Percentiles rank a stretch among this genome's conserved stretches.
These are phyloP conservation scores for Stegostoma tigrinum DNA, from an alignment of 2,113 vertebrate species.

Conservation along the genomic window DNA sequence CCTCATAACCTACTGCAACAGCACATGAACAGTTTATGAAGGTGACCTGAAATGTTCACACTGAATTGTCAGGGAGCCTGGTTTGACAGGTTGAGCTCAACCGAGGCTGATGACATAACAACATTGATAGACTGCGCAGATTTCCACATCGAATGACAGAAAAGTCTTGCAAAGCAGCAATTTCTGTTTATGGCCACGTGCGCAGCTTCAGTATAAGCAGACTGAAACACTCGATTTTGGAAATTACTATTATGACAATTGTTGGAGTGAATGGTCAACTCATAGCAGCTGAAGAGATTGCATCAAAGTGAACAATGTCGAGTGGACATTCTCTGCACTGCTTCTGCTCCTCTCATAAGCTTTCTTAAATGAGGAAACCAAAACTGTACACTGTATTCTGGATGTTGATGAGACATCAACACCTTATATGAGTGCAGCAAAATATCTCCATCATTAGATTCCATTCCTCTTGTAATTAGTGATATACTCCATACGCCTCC, in stretches of 20 bases:
- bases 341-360: too few species aligned
- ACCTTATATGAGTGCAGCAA: too few species aligned
- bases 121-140: too few species aligned
- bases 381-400: too few species aligned
- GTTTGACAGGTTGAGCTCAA: background rate
- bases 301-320: too few species aligned
- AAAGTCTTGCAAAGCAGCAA: background rate
- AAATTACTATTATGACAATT: background rate
- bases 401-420: too few species aligned
- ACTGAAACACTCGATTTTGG: background rate
- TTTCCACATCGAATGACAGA: background rate
- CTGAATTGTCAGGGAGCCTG: background rate
- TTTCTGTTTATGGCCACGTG: background rate
- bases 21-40: background rate
- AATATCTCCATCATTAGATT: too few species aligned
- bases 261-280: background rate
- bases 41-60: background rate
- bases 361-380: too few species aligned
- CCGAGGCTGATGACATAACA: background rate
- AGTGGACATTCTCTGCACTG: too few species aligned
- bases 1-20: background rate
- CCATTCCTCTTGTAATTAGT: too few species aligned
- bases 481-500: too few species aligned
- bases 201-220: background rate
- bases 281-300: background rate